A percentile compares a stretch with the other conserved stretches of the same genome.
These are phyloP conservation scores for Orthosia gracilis DNA, from an alignment of 2,888 invertebrate species.

Conservation along the genomic window DNA sequence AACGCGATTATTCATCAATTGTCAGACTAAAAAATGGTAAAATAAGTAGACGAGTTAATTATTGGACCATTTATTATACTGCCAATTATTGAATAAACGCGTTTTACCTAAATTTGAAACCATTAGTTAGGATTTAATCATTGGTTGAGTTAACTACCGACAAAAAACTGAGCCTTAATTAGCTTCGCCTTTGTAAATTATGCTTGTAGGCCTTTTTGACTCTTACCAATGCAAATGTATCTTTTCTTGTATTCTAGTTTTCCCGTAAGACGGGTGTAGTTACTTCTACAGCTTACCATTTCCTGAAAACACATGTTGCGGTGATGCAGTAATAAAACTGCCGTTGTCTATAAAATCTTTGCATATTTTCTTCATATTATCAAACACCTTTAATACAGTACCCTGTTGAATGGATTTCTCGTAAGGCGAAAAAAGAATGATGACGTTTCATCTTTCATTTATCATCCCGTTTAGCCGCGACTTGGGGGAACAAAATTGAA, in stretches of 20 bases:
- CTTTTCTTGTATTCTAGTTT: neutral
- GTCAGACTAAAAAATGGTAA: too few species aligned
- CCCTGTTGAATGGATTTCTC: conserved; percentile 51
- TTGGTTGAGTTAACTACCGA: too few species aligned
- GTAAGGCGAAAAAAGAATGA: conserved; percentile 56
- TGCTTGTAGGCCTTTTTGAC: too few species aligned
- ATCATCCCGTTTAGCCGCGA: conserved; percentile 64
- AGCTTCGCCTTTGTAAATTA: too few species aligned
- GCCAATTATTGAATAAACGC: too few species aligned
- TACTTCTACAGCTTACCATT: neutral
- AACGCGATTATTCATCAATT: too few species aligned
- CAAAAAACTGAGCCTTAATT: too few species aligned
- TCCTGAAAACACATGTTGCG: conserved; percentile 29
- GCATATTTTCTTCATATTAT: conserved; percentile 9
- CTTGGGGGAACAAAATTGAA: conserved; percentile 68
- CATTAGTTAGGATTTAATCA: too few species aligned
- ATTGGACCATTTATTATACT: too few species aligned
- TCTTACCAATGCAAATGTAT: neutral
- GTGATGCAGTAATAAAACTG: neutral
- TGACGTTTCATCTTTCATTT: conserved; percentile 61
- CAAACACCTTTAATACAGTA: conserved; percentile 30
- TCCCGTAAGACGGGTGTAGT: neutral
- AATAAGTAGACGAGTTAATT: too few species aligned
- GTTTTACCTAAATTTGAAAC: too few species aligned
- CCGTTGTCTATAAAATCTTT: conserved; percentile 23